These are phyloP conservation scores for Pachypeltis micranthus DNA, from an alignment of 1,140 invertebrate genomes.

Conservation along the genomic window DNA sequence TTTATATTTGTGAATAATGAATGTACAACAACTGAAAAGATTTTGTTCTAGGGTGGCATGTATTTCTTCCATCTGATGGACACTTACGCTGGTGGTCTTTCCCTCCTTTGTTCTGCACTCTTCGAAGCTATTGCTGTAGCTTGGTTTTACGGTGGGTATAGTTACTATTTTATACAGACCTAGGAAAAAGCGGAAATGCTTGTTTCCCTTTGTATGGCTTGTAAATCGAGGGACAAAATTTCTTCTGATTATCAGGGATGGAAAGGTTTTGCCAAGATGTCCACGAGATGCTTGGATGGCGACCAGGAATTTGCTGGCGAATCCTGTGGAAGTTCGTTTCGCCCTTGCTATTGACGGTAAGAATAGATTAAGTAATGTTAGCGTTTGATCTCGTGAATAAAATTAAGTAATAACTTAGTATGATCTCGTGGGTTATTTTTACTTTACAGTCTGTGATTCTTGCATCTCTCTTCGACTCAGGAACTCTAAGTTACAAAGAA, in stretches of 20 bases:
- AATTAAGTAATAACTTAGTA: no score
- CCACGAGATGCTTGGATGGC: conserved; percentile 46
- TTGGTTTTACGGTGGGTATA: conserved; percentile 71
- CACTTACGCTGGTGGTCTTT: conserved; percentile 74
- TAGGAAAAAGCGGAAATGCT: neutral
- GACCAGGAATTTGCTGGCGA: conserved; percentile 48
- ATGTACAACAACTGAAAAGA: no score
- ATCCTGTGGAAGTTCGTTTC: conserved; percentile 52
- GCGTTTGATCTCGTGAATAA: no score
- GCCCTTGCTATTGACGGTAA: conserved; percentile 50
- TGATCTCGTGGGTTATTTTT: no score
- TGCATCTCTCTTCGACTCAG: conserved; percentile 54
- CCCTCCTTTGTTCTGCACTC: conserved; percentile 75
- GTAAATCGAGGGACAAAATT: no score
- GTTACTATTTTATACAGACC: neutral
- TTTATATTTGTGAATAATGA: no score
- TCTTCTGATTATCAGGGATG: no score
- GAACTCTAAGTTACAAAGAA: conserved; percentile 51
- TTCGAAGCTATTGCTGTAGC: conserved; percentile 80
- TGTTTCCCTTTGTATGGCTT: neutral
- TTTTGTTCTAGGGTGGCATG: conserved; percentile 62
- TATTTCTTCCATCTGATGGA: conserved; percentile 77
- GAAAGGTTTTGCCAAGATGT: conserved; percentile 43
- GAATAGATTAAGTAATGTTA: no score
- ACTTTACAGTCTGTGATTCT: conserved; percentile 42